Evolutionary conservation across 1,140 invertebrate genomes (phyloP), one percentile per base, ranked within the genome.

Genomic region (Coptotermes formosanus): DNA sequence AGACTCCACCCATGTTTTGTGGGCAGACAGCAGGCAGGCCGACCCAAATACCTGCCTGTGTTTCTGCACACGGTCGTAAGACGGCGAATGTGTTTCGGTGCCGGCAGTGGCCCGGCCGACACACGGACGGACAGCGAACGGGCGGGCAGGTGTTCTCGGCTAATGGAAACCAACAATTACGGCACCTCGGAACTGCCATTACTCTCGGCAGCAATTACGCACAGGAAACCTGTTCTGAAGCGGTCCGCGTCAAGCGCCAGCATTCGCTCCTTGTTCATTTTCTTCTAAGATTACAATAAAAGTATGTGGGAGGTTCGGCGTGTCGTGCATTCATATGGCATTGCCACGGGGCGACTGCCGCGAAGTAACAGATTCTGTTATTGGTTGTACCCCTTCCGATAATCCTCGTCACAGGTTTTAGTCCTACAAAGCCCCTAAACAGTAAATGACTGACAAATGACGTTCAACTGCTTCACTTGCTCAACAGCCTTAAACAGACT

Each of bases 91-190:
- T 2, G 52, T 48, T 16, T 55, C 14, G 52, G 19, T 19, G 52
- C 19, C 21, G 19, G 12, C 19, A 12, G 52, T 16, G 19, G 52
- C 52, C 16, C 21, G 38, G 38, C 38, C 38, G 38, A 38, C 38
- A 55, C 19, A 19, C 14, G 19, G 14, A 21, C 19, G 52, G 52
- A 55, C 52, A 21, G 3, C 9, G 52, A 55, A 75, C 25, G n/a
- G 30, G n/a, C 16, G 1, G 64, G n/a, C 64, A 55, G 64, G n/a
- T 75, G 64, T 25, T 25, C 64, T 30, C n/a, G 9, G 8, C 64
- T 75, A 75, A 30, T 75, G 64, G 64, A 75, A 75, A 75, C 64
- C 14, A 75, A 75, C 64, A 75, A 75, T 75, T 75, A 75, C 64
- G 30, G 64, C 64, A 75, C 64, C 64, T 75, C 64, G 25, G 64